A percentile compares a stretch with the other conserved stretches of the same genome.
These are phyloP conservation scores for Ceratosolen fusciceps DNA, from an alignment of 1,140 invertebrate genomes.

Conservation along the genomic window DNA sequence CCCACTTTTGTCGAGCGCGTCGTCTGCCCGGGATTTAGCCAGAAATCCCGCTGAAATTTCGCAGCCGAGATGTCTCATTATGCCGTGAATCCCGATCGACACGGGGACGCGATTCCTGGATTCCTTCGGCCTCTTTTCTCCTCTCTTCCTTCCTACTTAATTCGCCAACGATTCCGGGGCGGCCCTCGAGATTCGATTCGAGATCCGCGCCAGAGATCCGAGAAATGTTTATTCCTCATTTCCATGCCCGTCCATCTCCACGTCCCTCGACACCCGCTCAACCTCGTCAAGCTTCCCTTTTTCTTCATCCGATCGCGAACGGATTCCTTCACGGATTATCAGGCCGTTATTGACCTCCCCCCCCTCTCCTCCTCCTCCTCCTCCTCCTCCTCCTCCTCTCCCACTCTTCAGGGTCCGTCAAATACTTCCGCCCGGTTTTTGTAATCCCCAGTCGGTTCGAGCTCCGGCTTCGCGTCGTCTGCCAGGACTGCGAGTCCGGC, in stretches of 20 bases:
- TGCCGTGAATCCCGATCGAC: conserved; percentile 11
- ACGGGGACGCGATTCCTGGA: neutral
- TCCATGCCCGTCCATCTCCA: too few relatives aligned
- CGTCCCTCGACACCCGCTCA: too few relatives aligned
- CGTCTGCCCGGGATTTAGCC: conserved; percentile 2
- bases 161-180: neutral
- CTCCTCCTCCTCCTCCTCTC: too few relatives aligned
- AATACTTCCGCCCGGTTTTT: too few relatives aligned
- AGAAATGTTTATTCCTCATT: too few relatives aligned
- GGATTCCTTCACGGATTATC: neutral
- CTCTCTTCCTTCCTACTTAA: neutral
- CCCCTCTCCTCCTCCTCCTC: too few relatives aligned
- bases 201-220: neutral
- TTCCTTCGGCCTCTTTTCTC: neutral
- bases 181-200: too few relatives aligned
- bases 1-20: conserved; percentile 14
- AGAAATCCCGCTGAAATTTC: neutral
- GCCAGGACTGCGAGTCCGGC: neutral
- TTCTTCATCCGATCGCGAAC: neutral
- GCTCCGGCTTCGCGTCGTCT: neutral
- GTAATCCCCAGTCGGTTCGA: neutral
- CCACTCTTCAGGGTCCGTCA: too few relatives aligned
- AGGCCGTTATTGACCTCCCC: neutral
- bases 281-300: too few relatives aligned
- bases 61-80: conserved; percentile 24